phyloP scores from a whole-genome alignment of 2,888 invertebrate genomes.

The Pristionchus mayeri region DNA sequence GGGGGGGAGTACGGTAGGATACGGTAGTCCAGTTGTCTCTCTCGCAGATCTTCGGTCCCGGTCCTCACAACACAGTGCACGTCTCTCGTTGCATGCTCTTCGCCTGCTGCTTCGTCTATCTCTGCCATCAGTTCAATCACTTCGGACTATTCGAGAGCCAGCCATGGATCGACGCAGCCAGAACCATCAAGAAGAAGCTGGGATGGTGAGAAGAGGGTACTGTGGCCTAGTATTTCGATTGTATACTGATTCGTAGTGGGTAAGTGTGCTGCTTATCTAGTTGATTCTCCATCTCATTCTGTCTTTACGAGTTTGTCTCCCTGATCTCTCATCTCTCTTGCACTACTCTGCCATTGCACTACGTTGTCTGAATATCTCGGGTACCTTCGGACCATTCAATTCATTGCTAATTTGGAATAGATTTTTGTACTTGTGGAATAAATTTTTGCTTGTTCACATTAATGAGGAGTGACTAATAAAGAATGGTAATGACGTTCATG shows the following conservation, averaged over 20 bases:
- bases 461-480: not conserved
- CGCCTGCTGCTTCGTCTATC: not conserved
- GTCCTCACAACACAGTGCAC: not conserved
- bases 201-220: not conserved
- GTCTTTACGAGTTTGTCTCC: not conserved
- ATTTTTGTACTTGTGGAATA: not conserved
- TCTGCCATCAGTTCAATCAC: not conserved
- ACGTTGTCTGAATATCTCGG: not conserved
- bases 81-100: not conserved
- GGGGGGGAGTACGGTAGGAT: too few species aligned
- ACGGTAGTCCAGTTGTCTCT: not conserved
- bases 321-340: not conserved
- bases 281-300: not conserved
- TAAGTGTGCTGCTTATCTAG: not conserved
- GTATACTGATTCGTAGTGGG: not conserved
- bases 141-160: not conserved
- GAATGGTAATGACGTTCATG: not conserved
- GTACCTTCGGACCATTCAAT: not conserved
- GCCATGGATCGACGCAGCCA: too few species aligned
- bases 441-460: not conserved
- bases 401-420: conserved; percentile 9
- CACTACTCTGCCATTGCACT: not conserved
- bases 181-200: not conserved
- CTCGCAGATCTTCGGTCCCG: conserved; percentile 22
- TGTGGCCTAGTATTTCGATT: not conserved